phyloP scores from a whole-genome alignment of 2,797 vertebrate genomes.

The Peromyscus nudipes region DNA sequence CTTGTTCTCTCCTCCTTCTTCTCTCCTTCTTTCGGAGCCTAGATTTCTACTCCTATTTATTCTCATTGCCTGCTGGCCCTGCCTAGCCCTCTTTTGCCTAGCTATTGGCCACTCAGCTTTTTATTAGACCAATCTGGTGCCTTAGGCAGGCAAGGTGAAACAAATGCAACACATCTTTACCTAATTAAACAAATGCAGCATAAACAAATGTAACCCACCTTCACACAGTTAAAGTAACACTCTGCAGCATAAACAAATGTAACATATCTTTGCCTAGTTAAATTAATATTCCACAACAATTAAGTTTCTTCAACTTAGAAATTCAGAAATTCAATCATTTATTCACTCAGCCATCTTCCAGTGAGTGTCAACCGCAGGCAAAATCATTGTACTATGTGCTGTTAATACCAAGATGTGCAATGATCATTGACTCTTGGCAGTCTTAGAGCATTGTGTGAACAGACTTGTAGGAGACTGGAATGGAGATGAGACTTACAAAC shows the following conservation, averaged over 20 bases:
- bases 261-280: not conserved
- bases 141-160: not conserved
- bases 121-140: not conserved
- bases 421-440: not conserved
- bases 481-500: not conserved
- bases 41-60: not conserved
- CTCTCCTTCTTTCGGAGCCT: not conserved
- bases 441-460: not conserved
- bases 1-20: not conserved
- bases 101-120: not conserved
- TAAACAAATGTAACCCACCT: not conserved
- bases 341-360: not conserved
- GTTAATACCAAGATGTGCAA: not conserved
- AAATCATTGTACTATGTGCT: not conserved
- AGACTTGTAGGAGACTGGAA: not conserved
- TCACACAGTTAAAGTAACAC: not conserved
- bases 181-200: not conserved
- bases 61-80: not conserved
- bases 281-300: not conserved
- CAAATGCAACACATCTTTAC: not conserved
- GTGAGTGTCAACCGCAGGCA: not conserved
- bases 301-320: constrained; percentile 21
- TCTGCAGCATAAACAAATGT: not conserved
- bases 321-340: not conserved
- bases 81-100: not conserved